phyloP scores from a whole-genome alignment of 2,888 invertebrate genomes.

The Nomada goodeniana region DNA sequence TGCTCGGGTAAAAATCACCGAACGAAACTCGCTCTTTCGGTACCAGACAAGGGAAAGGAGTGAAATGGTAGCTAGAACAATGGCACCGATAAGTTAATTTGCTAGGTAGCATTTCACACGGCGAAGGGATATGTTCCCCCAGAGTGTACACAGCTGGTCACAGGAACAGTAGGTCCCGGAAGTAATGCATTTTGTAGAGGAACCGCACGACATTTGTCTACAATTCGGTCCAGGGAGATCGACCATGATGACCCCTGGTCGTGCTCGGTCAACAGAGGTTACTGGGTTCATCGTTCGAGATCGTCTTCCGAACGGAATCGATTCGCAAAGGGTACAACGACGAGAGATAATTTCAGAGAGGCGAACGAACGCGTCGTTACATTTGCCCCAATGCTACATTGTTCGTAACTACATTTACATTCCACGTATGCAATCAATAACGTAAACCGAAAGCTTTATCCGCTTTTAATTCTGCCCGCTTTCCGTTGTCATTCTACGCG shows the following conservation, averaged over 20 bases:
- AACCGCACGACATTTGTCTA: constrained; percentile 62
- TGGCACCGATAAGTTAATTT: constrained; percentile 28
- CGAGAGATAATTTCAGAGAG: no score
- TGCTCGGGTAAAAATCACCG: background rate
- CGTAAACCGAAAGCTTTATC: no score
- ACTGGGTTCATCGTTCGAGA: background rate
- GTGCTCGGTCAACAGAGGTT: constrained; percentile 63
- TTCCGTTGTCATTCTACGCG: no score
- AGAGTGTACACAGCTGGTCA: constrained; percentile 33
- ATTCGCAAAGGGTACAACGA: no score
- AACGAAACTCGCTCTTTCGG: background rate
- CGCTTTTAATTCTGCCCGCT: no score
- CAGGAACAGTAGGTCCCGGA: constrained; percentile 48
- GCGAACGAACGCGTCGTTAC: no score
- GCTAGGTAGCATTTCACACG: constrained; percentile 9
- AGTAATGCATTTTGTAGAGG: constrained; percentile 78
- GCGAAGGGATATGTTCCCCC: background rate
- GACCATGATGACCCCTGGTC: constrained; percentile 60
- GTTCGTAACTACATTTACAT: no score
- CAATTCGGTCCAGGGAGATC: constrained; percentile 66
- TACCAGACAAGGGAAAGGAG: background rate
- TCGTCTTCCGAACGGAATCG: background rate
- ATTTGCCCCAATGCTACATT: no score
- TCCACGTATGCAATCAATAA: no score
- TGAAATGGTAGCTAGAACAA: background rate